These are phyloP conservation scores for Pseudorhiza aurosa DNA, from an alignment of 30 jellyfish, hydroid and myxozoan genomes.

Conservation along the genomic window DNA sequence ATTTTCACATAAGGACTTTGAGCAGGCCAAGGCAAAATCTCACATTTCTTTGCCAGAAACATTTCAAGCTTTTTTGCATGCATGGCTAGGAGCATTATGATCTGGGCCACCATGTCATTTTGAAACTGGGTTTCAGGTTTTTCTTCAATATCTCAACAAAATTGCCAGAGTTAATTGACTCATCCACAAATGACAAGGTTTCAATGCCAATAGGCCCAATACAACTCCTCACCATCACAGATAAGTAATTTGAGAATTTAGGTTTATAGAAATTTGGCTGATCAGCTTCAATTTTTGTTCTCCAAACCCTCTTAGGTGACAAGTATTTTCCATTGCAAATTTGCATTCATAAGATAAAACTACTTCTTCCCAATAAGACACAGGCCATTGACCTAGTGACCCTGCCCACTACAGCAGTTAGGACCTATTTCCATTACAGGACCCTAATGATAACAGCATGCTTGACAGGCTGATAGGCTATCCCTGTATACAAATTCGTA, in stretches of 20 bases:
- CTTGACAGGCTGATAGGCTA: too few species aligned
- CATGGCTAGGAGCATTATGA: not conserved
- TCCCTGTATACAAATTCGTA: too few species aligned
- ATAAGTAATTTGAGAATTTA: not conserved
- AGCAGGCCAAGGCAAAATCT: constrained; percentile 7
- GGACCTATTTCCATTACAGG: too few species aligned
- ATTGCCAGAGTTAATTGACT: not conserved
- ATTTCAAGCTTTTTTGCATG: not conserved
- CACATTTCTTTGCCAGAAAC: not conserved
- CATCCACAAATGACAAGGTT: not conserved
- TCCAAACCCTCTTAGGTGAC: not conserved
- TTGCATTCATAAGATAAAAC: not conserved
- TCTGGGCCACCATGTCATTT: not conserved
- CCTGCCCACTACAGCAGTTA: not conserved
- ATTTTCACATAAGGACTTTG: not conserved
- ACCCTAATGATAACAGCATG: too few species aligned
- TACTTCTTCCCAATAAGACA: not conserved
- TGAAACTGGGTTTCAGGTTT: not conserved
- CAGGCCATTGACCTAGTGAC: constrained; percentile 11
- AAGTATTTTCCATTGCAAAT: too few species aligned
- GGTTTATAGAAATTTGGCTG: not conserved
- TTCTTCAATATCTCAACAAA: not conserved
- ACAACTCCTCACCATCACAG: constrained; percentile 14
- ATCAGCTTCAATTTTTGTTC: not conserved
- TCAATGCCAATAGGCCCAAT: not conserved